A percentile compares a stretch with the other conserved stretches of the same genome.
Evolutionary conservation across 30 jellyfish, hydroid and myxozoan genomes (phyloP).

Genomic region (Hydractinia echinata): DNA sequence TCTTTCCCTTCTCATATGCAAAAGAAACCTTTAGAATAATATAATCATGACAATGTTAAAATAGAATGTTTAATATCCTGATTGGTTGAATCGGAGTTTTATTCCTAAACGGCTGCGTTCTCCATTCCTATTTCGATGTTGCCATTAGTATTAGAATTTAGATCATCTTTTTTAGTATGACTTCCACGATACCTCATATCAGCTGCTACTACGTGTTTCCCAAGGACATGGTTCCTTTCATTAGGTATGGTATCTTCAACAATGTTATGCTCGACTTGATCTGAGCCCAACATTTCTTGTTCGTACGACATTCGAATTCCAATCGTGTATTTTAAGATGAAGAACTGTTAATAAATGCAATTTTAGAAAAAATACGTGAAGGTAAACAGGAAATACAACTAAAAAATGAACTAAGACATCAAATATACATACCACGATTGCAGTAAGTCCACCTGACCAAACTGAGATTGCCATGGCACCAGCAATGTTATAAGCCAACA

Average conservation of each 20-base stretch:
- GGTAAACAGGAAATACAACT: neutral
- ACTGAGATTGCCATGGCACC: constrained; percentile 20
- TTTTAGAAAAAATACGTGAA: neutral
- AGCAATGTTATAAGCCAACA: constrained; percentile 29
- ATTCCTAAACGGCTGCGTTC: too few relatives aligned
- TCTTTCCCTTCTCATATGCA: too few relatives aligned
- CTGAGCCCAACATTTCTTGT: constrained; percentile 21
- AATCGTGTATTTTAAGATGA: constrained; percentile 9
- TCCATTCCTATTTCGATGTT: too few relatives aligned
- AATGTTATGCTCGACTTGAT: constrained; percentile 24
- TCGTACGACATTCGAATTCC: constrained; percentile 34
- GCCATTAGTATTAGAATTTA: too few relatives aligned
- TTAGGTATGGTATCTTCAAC: constrained; percentile 13
- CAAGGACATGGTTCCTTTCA: neutral
- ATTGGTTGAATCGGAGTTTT: too few relatives aligned
- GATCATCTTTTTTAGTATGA: too few relatives aligned
- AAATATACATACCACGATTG: constrained; percentile 28
- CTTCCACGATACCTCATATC: too few relatives aligned
- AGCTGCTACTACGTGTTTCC: neutral
- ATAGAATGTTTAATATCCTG: too few relatives aligned
- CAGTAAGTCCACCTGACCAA: constrained; percentile 27
- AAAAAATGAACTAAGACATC: neutral
- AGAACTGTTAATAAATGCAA: neutral
- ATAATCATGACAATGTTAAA: too few relatives aligned
- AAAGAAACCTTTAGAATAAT: too few relatives aligned